Evolutionary conservation across 2,888 invertebrate species (phyloP), one percentile per base, ranked within the genome.

Genomic region (Acronicta psi): DNA sequence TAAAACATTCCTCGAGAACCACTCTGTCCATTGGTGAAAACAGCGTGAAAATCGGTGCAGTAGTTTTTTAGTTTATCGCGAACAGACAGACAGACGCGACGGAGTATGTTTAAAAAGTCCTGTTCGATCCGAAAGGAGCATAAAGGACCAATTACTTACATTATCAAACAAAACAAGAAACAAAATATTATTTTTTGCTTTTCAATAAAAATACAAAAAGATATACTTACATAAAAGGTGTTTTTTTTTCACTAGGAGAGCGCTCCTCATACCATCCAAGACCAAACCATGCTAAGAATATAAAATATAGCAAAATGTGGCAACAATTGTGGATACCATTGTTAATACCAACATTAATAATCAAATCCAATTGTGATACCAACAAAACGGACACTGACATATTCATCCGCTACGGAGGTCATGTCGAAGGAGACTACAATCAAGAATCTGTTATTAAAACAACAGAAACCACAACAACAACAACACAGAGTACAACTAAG

Each of bases 351-450:
- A 55, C 72, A 0, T 14, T 79, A 0, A 58, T 81, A 3, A 60
- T 69, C 17, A 71, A 58, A 29, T 47, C 65, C 0, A 55, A 43
- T 0, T 58, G 71, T 6, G 78, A 77, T 18, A 68, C 69, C 0
- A 55, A 73, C 0, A 75, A 66, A n/a, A 86, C 84, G 0, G 69
- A 75, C 1, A 70, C 84, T 0, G 83, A 86, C 31, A 76, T 90
- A 0, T 80, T 88, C 0, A 69, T 88, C 0, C 81, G 81, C 0
- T 83, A 84, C 0, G 82, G 82, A 0, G 83, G 83, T 0, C 90
- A 90, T 25, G 81, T 80, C 0, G 87, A 86, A 31, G 82, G 77
- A 0, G 55, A 50, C 0, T 52, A 59, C 9, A 14, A 46, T 2
- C 54, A 59, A 3, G 45, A 59, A 7, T 20, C 9, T 0, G 46